phyloP scores from a whole-genome alignment of 2,888 invertebrate genomes.

The Eucriotettix oculatus region DNA sequence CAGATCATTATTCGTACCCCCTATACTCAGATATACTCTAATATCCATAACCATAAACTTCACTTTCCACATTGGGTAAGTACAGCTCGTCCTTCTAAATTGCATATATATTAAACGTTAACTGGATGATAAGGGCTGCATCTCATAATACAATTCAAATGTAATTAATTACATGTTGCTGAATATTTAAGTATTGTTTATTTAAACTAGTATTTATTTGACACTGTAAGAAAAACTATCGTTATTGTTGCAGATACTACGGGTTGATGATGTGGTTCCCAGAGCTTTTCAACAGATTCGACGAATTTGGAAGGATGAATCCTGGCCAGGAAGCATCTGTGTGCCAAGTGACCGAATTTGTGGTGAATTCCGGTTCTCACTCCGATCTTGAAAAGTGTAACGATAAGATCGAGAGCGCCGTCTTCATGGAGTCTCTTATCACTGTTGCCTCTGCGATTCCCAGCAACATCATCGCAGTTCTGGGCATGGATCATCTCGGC shows the following conservation, averaged over 20 bases:
- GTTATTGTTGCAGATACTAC: slow-evolving; percentile 52
- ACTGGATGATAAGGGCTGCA: too few species aligned
- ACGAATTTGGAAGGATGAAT: slow-evolving; percentile 54
- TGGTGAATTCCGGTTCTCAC: slow-evolving; percentile 48
- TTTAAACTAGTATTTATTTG: not conserved
- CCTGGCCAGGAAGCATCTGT: slow-evolving; percentile 32
- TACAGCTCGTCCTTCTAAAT: not conserved
- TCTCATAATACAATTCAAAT: too few species aligned
- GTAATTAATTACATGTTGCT: too few species aligned
- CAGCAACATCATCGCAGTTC: slow-evolving; percentile 65
- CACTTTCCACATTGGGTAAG: slow-evolving; percentile 80
- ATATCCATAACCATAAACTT: slow-evolving; percentile 82
- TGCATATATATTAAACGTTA: too few species aligned
- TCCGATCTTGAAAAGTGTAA: slow-evolving; percentile 40
- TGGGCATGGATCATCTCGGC: slow-evolving; percentile 72
- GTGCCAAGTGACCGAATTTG: slow-evolving; percentile 62
- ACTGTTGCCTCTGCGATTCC: slow-evolving; percentile 75
- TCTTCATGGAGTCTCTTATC: slow-evolving; percentile 73
- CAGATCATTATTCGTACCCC: slow-evolving; percentile 61
- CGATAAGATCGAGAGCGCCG: slow-evolving; percentile 56
- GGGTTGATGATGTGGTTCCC: slow-evolving; percentile 97
- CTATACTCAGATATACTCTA: slow-evolving; percentile 65
- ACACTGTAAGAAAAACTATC: not conserved
- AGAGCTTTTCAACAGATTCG: slow-evolving; percentile 80
- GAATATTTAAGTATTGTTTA: too few species aligned